These are phyloP conservation scores for Cydia pomonella DNA, from an alignment of 1,140 invertebrate genomes.

Conservation along the genomic window DNA sequence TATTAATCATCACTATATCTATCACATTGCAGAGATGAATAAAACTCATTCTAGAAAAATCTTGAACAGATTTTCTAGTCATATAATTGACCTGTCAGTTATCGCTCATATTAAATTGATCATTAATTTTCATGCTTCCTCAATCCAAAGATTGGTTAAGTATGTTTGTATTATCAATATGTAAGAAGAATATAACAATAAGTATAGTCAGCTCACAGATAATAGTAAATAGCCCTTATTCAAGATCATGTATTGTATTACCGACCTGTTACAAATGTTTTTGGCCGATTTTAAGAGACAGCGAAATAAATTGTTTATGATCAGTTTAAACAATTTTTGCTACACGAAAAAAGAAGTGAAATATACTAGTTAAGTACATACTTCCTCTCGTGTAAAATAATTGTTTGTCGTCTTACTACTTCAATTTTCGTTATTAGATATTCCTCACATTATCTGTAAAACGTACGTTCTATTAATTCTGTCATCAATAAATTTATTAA, in stretches of 20 bases:
- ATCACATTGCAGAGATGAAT: neutral
- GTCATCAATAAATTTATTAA: neutral
- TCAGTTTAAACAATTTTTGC: neutral
- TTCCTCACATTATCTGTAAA: neutral
- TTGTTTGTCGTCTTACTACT: neutral
- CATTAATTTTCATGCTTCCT: conserved; percentile 52
- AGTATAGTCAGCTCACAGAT: conserved; percentile 38
- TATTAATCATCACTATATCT: neutral
- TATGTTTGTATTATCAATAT: conserved; percentile 39
- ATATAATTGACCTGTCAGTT: neutral
- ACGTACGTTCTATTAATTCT: neutral
- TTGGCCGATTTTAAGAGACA: neutral
- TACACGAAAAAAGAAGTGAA: neutral
- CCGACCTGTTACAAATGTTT: conserved; percentile 14
- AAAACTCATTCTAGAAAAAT: no score
- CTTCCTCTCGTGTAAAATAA: no score
- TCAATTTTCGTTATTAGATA: conserved; percentile 12
- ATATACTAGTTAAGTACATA: no score
- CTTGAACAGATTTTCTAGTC: neutral
- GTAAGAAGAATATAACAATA: conserved; percentile 46
- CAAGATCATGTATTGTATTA: neutral
- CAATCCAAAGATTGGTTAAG: conserved; percentile 74
- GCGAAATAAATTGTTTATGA: neutral
- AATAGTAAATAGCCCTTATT: neutral
- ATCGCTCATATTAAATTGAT: neutral